Evolutionary conservation across 2,797 vertebrate species (phyloP), one percentile per base, ranked within the genome.

Genomic region (Cryptoprocta ferox): DNA sequence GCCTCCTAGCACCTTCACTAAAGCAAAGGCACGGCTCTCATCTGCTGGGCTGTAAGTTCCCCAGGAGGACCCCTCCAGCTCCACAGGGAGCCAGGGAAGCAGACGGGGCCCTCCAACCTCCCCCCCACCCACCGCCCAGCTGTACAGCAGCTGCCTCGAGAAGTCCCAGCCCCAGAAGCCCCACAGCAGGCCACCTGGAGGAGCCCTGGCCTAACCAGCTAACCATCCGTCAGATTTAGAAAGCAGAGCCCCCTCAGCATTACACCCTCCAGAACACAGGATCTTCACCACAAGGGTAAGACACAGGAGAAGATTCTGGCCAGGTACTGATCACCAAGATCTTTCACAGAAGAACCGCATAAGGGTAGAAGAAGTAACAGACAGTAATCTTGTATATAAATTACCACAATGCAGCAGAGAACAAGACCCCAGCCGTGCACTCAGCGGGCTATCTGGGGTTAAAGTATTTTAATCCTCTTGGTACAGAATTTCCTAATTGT

Each of bases 351-450:
- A 93, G 85, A 96, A 73, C 28, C 3, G 16, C 13, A 13, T 13
- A 82, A 80, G 35, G 13, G 1, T 78, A 84, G 59, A 78, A 56
- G 80, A 91, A 94, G 66, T 42, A 50, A 75, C 32, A 94, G 89
- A 59, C 6, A 93, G 81, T 35, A 26, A 90, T 83, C 73, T 78
- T 94, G 65, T 81, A 86, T 81, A 56, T 50, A 95, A 92, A 86
- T 91, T 50, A 81, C 59, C 82, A 95, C 24, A 24, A 94, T 61
- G 70, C 50, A 91, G 75, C 50, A 89, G 76, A 90, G 82, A 91
- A 73, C 79, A 88, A 95, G 78, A 89, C 45, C 26, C 61, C 48
- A 90, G 80, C 48, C 82, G 65, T 13, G 16, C 26, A 76, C 39
- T 83, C 85, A 80, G 68, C 78, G 53, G 48, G 79, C 45, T 78